These are phyloP conservation scores for Macaca nemestrina DNA, from an alignment of 2,113 vertebrate species.

Conservation along the genomic window DNA sequence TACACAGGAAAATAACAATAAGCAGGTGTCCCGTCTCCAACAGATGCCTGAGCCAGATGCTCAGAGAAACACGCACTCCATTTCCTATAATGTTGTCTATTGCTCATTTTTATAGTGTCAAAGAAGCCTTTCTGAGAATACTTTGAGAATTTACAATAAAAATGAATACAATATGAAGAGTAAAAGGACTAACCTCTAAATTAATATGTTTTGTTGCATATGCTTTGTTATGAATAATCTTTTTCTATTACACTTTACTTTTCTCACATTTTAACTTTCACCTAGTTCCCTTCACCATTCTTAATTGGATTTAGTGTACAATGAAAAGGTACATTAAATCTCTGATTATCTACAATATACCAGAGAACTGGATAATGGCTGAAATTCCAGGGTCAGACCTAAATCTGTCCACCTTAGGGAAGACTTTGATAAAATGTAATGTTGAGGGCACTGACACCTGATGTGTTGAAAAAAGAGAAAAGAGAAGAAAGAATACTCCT, in stretches of 20 bases:
- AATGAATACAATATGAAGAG: neutral
- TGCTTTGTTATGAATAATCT: neutral
- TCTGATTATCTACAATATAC: neutral
- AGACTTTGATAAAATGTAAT: neutral
- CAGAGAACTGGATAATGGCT: neutral
- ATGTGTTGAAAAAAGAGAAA: neutral
- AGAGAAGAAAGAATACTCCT: neutral
- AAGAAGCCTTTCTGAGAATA: slow-evolving; percentile 12
- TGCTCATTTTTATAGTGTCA: slow-evolving; percentile 59
- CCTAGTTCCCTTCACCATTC: neutral
- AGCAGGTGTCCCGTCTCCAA: slow-evolving; percentile 52
- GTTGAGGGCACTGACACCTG: neutral
- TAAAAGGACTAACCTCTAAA: neutral
- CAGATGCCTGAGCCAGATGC: slow-evolving; percentile 72
- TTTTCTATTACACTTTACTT: neutral
- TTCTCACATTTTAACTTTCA: neutral
- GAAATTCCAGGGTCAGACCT: neutral
- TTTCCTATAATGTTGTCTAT: slow-evolving; percentile 53
- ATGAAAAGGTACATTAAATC: neutral
- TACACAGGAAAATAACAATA: slow-evolving; percentile 56
- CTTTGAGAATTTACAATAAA: slow-evolving; percentile 20
- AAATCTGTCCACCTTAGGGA: neutral
- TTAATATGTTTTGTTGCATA: neutral
- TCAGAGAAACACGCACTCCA: slow-evolving; percentile 47
- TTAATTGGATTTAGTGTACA: neutral